Evolutionary conservation across 92 coral and sea anemone species (phyloP), one percentile per base, ranked within the genome.

Genomic region (Virgularia gustaviana): DNA sequence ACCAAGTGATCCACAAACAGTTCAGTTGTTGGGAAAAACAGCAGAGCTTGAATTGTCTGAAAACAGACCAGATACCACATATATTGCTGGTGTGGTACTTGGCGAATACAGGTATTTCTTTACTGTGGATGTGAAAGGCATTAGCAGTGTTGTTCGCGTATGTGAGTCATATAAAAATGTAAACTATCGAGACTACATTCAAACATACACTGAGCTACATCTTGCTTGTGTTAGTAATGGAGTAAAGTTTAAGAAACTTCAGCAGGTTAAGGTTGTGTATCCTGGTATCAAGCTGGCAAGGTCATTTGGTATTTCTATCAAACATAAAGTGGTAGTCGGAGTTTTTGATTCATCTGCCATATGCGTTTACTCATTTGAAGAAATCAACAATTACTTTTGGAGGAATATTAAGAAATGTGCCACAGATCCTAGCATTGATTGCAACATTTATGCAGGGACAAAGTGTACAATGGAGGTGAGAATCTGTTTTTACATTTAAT

Each of bases 61-160:
- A 16, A 13, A 10, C 5, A 44, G 38, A 66, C 73, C 58, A 42
- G 47, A 27, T 36, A 66, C 34, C 1, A 0, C 47, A 25, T 66
- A 42, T 52, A 49, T 23, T 68, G 41, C 51, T 30, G 75, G 59
- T 16, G 47, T 12, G 31, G 36, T 68, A 47, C 60, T 68, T 9
- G 75, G 61, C 33, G 24, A 49, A 8, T 68, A 47, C 25, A 68
- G 75, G 36, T 68, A 68, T 47, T 18, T 68, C 16, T 68, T 68
- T 23, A 49, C 43, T 51, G 43, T 25, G 47, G 32, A 25, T 39
- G 6, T 6, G 0, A 7, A 66, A 44, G 57, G 22, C n/a, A 47
- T 42, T 13, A 66, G 55, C 49, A 66, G 8, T 37, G 61, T 68
- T 18, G 60, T 38, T 36, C 47, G 75, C 33, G 18, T 49, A 31